Conservation (phyloP, 2,888 invertebrate species). For the Metopia argyrocephala region DNA sequence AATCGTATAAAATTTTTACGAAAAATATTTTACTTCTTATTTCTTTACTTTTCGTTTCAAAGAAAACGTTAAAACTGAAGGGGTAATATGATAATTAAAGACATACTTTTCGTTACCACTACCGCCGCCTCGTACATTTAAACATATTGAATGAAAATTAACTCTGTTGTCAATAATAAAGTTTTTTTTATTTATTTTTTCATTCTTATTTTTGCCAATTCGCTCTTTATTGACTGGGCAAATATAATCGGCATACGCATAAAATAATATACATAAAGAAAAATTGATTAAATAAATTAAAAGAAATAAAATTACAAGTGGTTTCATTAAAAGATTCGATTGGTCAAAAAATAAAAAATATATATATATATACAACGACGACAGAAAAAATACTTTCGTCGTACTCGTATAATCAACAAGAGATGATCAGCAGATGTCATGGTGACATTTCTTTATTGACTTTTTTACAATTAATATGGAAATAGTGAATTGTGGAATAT, state of each 20-base stretch:
- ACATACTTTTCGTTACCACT: background rate
- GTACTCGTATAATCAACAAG: conserved; percentile 1
- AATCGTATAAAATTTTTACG: too few relatives aligned
- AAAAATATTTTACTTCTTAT: too few relatives aligned
- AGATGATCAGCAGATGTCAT: conserved; percentile 8
- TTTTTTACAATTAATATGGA: background rate
- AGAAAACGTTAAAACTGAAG: too few relatives aligned
- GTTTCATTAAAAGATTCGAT: conserved; percentile 18
- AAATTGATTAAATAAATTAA: conserved; percentile 51
- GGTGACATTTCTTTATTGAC: conserved; percentile 19
- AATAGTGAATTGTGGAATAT: background rate
- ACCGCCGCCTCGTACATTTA: background rate
- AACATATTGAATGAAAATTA: conserved; percentile 30
- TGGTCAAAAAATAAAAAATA: background rate
- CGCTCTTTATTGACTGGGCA: conserved; percentile 17
- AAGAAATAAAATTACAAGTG: conserved; percentile 51
- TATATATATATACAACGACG: background rate
- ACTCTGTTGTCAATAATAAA: conserved; percentile 31
- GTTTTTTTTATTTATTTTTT: conserved; percentile 9
- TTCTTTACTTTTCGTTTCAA: too few relatives aligned
- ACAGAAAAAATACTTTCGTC: background rate
- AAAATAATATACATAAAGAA: background rate
- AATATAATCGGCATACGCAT: background rate
- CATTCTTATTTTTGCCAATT: background rate
- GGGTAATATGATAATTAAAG: conserved; percentile 5